Evolutionary conservation across 2,113 vertebrate genomes (phyloP), one percentile per base, ranked within the genome.

Genomic region (Scomber scombrus): DNA sequence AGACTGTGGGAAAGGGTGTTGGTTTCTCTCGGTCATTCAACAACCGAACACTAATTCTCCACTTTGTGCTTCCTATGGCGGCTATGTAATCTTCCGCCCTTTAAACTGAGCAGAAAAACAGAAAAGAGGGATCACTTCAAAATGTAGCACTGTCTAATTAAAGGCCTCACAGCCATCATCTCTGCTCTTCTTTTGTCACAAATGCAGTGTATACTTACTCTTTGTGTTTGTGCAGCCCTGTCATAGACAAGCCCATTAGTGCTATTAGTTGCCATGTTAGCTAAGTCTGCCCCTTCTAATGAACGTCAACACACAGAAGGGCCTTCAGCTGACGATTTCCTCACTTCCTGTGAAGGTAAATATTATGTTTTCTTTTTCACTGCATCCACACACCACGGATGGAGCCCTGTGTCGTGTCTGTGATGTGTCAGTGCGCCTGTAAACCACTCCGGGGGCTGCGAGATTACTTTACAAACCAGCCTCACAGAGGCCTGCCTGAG

Each of bases 1-100:
- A 15, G 52, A 54, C 79, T 92, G 87, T 91, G 86, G 87, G 90
- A 90, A 92, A 88, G 84, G 86, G 78, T 78, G 85, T 84, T 73
- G 89, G 56, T 84, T 75, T 58, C 75, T 85, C 13, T 29, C 52
- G 81, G 69, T 82, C 64, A 18, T 75, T 66, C 75, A 18, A 21
- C 34, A 0, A 68, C 69, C 70, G 80, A 80, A 66, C 56, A 40
- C 40, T 15, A 16, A 66, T 72, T 72, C 73, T 88, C 34, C 71
- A 70, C 67, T 81, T 72, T 23, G 57, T 82, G 81, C 82, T 78
- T 69, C 73, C 77, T 74, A 8, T 54, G 67, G 52, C 71, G 76
- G 69, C 75, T 72, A 8, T 88, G 19, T 88, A 78, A 91, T 83
- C 80, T 71, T 60, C 60, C 51, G 29, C 21, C 51, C 73, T 70